phyloP scores from a whole-genome alignment of 2,113 vertebrate genomes.

The Piaya cayana region DNA sequence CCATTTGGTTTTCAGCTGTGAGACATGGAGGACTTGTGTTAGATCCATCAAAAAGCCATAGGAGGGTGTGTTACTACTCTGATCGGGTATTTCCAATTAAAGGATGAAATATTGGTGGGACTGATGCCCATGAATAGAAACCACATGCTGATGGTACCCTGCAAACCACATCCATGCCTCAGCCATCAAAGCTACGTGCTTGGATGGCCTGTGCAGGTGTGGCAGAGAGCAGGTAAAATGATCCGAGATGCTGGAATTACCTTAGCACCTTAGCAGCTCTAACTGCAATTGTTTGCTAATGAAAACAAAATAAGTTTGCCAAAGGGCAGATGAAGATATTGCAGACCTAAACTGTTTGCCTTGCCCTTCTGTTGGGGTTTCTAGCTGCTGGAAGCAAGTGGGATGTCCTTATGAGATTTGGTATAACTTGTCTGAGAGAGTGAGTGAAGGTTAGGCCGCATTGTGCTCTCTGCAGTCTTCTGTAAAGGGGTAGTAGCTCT shows the following conservation, averaged over 20 bases:
- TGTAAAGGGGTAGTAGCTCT: not conserved
- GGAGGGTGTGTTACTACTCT: not conserved
- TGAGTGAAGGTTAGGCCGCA: not conserved
- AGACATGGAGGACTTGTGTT: not conserved
- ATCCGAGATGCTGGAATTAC: not conserved
- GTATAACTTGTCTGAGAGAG: not conserved
- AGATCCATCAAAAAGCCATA: not conserved
- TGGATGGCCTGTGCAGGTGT: too few relatives aligned
- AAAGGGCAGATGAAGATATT: not conserved
- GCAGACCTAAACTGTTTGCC: not conserved
- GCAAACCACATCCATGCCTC: not conserved
- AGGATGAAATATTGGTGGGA: not conserved
- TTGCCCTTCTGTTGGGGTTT: not conserved
- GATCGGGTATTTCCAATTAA: not conserved
- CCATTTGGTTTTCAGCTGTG: not conserved
- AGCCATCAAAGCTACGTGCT: not conserved
- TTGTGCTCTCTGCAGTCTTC: not conserved
- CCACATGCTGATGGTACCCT: not conserved
- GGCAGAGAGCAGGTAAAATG: not conserved
- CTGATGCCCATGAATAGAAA: not conserved
- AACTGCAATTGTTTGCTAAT: not conserved
- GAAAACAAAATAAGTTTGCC: not conserved
- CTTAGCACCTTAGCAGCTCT: accelerated
- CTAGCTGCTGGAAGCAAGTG: not conserved
- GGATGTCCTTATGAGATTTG: not conserved